Evolutionary conservation across 2,888 invertebrate genomes (phyloP).

Genomic region (Mantis religiosa): DNA sequence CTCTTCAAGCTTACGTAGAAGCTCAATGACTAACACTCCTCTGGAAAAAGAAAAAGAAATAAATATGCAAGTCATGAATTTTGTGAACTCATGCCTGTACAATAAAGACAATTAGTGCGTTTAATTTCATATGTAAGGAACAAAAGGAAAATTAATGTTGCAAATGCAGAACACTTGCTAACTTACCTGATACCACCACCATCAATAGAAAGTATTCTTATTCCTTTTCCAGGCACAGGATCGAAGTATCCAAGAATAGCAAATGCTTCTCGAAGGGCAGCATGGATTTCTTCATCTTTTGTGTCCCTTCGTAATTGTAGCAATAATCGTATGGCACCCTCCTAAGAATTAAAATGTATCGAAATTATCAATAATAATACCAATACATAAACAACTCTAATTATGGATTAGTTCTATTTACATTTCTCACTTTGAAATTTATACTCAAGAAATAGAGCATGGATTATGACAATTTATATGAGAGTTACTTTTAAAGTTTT

Average conservation of each 20-base stretch:
- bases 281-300: constrained; percentile 40
- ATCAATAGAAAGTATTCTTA: constrained; percentile 79
- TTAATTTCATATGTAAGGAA: too few relatives aligned
- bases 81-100: too few relatives aligned
- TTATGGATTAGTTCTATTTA: neutral
- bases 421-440: neutral
- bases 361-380: neutral
- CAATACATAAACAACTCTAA: neutral
- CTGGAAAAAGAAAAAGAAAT: constrained; percentile 43
- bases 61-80: neutral
- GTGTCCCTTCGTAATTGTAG: constrained; percentile 51
- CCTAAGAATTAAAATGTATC: constrained; percentile 45
- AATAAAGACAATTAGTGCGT: too few relatives aligned
- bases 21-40: constrained; percentile 80
- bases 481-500: too few relatives aligned
- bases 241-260: constrained; percentile 68
- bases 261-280: constrained; percentile 54
- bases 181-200: constrained; percentile 74
- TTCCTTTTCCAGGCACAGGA: constrained; percentile 66
- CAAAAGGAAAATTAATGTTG: too few relatives aligned
- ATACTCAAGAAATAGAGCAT: neutral
- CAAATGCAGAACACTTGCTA: too few relatives aligned
- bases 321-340: constrained; percentile 63
- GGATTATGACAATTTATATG: neutral
- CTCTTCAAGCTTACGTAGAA: constrained; percentile 72